phyloP scores from a whole-genome alignment of 2,888 invertebrate genomes.

The Stenchaetothrips biformis region DNA sequence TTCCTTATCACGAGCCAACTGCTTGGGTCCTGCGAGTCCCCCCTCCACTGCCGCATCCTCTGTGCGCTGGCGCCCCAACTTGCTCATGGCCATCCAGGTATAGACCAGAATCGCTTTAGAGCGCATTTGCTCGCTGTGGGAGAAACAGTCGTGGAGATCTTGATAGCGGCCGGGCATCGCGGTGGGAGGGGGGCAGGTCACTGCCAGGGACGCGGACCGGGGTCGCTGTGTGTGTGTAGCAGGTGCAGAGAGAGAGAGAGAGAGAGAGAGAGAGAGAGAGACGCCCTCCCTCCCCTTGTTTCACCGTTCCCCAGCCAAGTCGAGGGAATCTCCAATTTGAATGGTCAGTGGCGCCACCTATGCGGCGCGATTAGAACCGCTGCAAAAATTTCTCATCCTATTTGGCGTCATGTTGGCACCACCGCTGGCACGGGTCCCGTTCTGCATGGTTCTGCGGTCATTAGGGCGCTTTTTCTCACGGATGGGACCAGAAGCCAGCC shows the following conservation, averaged over 20 bases:
- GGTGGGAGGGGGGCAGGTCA: background rate
- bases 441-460: background rate
- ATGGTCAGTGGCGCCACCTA: too few relatives aligned
- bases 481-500: background rate
- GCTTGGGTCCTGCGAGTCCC: too few relatives aligned
- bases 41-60: background rate
- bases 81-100: background rate
- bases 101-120: slow-evolving; percentile 8
- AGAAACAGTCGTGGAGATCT: slow-evolving; percentile 9
- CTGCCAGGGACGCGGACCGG: background rate
- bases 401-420: too few relatives aligned
- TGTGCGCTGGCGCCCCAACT: background rate
- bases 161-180: background rate
- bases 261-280: slow-evolving; percentile 1
- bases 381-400: too few relatives aligned
- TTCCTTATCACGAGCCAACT: background rate
- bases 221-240: background rate
- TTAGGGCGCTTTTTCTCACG: background rate
- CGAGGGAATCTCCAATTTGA: too few relatives aligned
- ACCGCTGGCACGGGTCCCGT: background rate
- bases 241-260: background rate
- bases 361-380: too few relatives aligned
- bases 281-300: background rate
- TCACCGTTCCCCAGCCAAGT: too few relatives aligned
- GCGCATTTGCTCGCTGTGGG: slow-evolving; percentile 22